These are phyloP conservation scores for Agrenia bidenticulata DNA, from an alignment of 2,888 invertebrate species.

Conservation along the genomic window DNA sequence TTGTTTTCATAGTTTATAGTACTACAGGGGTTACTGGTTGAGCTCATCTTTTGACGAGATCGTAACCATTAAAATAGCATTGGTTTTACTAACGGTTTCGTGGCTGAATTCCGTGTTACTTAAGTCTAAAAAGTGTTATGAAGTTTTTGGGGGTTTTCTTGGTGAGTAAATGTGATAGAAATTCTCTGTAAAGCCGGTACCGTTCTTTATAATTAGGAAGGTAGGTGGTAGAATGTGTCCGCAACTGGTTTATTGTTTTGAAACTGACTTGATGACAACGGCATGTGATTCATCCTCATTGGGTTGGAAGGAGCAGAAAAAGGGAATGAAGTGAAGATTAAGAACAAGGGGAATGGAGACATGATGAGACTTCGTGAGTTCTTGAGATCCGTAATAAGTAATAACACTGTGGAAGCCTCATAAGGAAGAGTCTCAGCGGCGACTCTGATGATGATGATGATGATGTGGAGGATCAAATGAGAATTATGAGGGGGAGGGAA, in stretches of 20 bases:
- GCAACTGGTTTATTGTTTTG: conserved; percentile 7
- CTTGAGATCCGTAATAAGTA: neutral
- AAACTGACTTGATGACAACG: neutral
- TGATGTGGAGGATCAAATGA: conserved; percentile 37
- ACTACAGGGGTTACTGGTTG: too few relatives aligned
- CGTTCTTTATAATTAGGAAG: too few relatives aligned
- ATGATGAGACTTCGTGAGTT: conserved; percentile 1
- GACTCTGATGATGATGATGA: neutral
- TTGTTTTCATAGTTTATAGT: too few relatives aligned
- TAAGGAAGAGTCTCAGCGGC: neutral
- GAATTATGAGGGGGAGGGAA: conserved; percentile 13
- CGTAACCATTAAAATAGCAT: too few relatives aligned
- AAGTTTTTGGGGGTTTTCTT: neutral
- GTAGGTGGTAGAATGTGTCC: too few relatives aligned
- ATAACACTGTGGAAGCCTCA: neutral
- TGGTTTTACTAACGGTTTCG: too few relatives aligned
- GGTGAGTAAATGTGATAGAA: too few relatives aligned
- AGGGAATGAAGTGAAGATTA: conserved; percentile 27
- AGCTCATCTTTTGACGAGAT: too few relatives aligned
- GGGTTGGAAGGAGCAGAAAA: conserved; percentile 13
- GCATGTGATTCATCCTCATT: conserved; percentile 24
- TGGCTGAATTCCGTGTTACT: too few relatives aligned
- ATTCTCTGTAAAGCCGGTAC: too few relatives aligned
- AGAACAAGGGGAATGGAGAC: conserved; percentile 16
- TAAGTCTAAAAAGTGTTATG: neutral